These are phyloP conservation scores for Dissostichus mawsoni DNA, from an alignment of 2,113 vertebrate genomes.

Conservation along the genomic window DNA sequence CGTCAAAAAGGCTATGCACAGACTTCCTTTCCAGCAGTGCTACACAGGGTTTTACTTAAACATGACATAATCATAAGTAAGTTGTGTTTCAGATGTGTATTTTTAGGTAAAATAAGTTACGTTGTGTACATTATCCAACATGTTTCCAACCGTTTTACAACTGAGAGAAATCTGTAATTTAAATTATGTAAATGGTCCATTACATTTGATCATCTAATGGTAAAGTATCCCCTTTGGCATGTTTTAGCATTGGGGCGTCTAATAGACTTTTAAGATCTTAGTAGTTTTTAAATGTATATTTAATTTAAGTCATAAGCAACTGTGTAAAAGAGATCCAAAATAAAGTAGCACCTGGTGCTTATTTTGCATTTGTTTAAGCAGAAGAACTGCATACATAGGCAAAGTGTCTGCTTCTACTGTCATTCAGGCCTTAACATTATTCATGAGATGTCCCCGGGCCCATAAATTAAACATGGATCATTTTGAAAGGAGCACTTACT, in stretches of 20 bases:
- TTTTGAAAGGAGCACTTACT: constrained; percentile 48
- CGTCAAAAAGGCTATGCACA: constrained; percentile 24
- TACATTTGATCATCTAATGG: too few species aligned
- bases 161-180: neutral
- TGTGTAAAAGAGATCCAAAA: neutral
- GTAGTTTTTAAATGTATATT: too few species aligned
- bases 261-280: too few species aligned
- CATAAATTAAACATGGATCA: constrained; percentile 1
- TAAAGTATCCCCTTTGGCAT: too few species aligned
- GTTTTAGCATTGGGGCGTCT: too few species aligned
- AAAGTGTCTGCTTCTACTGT: constrained; percentile 35
- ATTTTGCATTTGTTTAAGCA: constrained; percentile 13
- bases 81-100: neutral
- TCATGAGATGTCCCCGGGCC: constrained; percentile 14
- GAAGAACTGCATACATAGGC: constrained; percentile 38
- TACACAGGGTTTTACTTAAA: neutral
- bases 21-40: constrained; percentile 35
- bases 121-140: too few species aligned
- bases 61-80: constrained; percentile 7
- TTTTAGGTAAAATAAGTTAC: neutral
- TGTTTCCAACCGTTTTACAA: too few species aligned
- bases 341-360: constrained; percentile 5
- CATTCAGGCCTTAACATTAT: constrained; percentile 26
- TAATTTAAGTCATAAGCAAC: too few species aligned
- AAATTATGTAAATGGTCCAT: too few species aligned